Conservation (phyloP, 2,113 vertebrate genomes). For the Himantopus leucocephalus region DNA sequence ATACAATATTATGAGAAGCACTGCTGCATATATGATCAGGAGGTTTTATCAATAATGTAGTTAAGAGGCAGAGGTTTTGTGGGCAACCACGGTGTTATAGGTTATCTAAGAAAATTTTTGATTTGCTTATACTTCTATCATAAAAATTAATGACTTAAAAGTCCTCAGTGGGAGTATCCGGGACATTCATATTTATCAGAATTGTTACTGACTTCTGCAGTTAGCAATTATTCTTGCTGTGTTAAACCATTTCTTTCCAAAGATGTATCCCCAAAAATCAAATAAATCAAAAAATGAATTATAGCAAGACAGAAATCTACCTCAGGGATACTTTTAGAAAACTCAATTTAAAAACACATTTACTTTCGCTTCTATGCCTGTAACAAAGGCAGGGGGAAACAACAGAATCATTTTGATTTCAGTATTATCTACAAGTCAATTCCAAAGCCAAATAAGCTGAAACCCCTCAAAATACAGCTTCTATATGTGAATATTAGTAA, state of each 20-base stretch:
- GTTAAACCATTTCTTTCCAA: conserved; percentile 58
- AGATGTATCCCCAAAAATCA: not conserved
- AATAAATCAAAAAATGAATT: conserved; percentile 53
- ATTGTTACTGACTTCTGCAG: conserved; percentile 31
- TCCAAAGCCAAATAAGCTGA: conserved; percentile 37
- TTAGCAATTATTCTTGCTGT: conserved; percentile 46
- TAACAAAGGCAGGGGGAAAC: not conserved
- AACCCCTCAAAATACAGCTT: conserved; percentile 15
- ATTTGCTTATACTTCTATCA: conserved; percentile 30
- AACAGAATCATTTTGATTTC: conserved; percentile 6
- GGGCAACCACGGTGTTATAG: conserved; percentile 34
- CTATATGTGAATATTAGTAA: not conserved
- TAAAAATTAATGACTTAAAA: conserved; percentile 64
- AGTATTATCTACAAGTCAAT: conserved; percentile 14
- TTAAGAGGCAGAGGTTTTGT: conserved; percentile 57
- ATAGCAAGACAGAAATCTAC: conserved; percentile 37
- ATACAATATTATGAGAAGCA: not conserved
- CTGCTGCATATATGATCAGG: not conserved
- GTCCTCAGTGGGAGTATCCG: conserved; percentile 8
- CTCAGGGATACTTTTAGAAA: conserved; percentile 50
- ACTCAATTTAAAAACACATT: conserved; percentile 53
- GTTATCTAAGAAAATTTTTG: conserved; percentile 25
- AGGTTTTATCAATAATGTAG: conserved; percentile 44
- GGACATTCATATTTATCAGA: conserved; percentile 41
- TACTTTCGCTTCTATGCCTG: not conserved